Percentiles rank a stretch among this genome's conserved stretches.
Evolutionary conservation across 64 coral and sea anemone genomes (phyloP).

Genomic region (Montipora capricornis): DNA sequence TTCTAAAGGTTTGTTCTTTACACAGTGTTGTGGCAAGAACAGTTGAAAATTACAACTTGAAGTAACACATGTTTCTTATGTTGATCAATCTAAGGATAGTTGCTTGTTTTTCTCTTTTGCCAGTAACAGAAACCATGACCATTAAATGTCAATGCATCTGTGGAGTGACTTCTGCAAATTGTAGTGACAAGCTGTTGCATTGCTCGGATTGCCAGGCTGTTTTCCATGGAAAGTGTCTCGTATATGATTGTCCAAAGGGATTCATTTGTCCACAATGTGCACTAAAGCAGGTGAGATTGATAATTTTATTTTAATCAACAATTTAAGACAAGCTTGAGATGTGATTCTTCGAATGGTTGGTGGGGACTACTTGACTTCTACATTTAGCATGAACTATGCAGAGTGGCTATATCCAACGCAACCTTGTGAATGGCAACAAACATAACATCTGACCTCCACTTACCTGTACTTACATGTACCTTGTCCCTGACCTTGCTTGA

Average conservation of each 20-base stretch:
- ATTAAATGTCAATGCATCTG: slow-evolving; percentile 79
- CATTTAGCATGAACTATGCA: no score
- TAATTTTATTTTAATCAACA: no score
- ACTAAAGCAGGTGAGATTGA: slow-evolving; percentile 62
- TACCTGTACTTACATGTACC: no score
- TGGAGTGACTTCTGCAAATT: slow-evolving; percentile 47
- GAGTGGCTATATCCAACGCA: no score
- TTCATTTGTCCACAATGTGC: slow-evolving; percentile 90
- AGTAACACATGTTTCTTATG: neutral
- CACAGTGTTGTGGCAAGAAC: neutral
- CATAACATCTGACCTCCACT: no score
- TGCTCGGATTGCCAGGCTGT: slow-evolving; percentile 52
- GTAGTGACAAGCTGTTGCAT: slow-evolving; percentile 36
- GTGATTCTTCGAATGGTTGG: no score
- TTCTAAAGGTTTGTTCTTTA: neutral
- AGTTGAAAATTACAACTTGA: neutral
- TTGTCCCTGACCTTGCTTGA: no score
- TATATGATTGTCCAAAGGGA: neutral
- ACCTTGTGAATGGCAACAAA: no score
- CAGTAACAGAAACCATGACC: neutral
- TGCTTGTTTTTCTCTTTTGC: neutral
- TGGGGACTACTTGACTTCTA: no score
- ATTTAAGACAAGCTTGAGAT: no score
- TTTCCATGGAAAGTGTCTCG: slow-evolving; percentile 71
- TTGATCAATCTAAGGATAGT: neutral